Base-by-base conservation (phyloP, 2,797 vertebrate genomes). In the Pangasius djambal region DNA sequence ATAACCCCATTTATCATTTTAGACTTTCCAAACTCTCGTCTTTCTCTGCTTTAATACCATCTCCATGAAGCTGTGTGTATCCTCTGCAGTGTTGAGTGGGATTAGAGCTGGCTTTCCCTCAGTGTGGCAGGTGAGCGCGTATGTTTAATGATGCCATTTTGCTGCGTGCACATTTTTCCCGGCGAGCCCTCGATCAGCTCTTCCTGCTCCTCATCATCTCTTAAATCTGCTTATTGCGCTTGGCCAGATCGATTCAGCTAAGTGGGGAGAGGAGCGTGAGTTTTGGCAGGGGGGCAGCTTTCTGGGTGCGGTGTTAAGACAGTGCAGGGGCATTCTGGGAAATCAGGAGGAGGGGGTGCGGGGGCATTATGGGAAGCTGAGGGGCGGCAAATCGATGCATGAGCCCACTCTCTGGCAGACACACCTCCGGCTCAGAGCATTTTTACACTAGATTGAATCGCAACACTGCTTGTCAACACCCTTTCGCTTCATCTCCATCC, bases 151-250 rank as follows among this genome's bases (percentile, higher is more conserved):
- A 89, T 72, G 63, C 83, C 79, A 92, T 95, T 96, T 92, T 94
- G 94, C 95, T 93, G 93, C 93, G 93, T 93, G 93, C 93, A 94
- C 94, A 94, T 95, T 95, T 89, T 89, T 89, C 94, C 92, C 93
- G 55, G 93, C 92, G 93, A 93, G 92, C 93, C 94, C 92, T 93
- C 94, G 83, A 94, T 95, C 95, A 95, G 94, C 92, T 92, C 91
- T 94, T 93, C 94, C 94, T 96, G 95, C 94, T 95, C 94, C 94
- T 94, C 95, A 95, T 95, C 95, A 94, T 96, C 94, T 95, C 96
- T 94, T 93, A 95, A 95, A 96, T 96, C 95, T 96, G 96, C 96
- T 96, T 96, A 96, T 95, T 95, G 95, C 94, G 94, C 91, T 84
- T 86, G 90, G 93, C 25, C 12, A 93, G 96, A 97, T 97, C 96